A percentile compares a stretch with the other conserved stretches of the same genome.
These are phyloP conservation scores for Cercopithecus mitis DNA, from an alignment of 2,797 vertebrate species.

Conservation along the genomic window DNA sequence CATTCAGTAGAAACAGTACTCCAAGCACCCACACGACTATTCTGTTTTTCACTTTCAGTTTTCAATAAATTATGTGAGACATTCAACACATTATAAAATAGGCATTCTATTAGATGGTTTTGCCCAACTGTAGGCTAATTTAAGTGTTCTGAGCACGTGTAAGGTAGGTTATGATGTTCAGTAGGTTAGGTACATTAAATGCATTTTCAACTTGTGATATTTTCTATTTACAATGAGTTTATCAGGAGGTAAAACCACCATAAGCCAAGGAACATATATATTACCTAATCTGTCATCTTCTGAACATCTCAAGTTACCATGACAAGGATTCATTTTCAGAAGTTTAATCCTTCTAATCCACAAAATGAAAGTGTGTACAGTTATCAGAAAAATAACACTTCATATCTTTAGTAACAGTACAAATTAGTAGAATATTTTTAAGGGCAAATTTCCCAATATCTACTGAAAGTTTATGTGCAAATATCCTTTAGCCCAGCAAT, in stretches of 20 bases:
- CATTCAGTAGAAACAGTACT: not conserved
- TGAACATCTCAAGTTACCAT: not conserved
- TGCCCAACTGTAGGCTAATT: not conserved
- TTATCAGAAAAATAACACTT: slow-evolving; percentile 5
- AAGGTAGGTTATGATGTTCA: not conserved
- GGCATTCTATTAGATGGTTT: not conserved
- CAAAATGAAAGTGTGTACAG: not conserved
- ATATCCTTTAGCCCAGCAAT: not conserved
- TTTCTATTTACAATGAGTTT: not conserved
- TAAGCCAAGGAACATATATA: not conserved
- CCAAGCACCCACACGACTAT: too few species aligned
- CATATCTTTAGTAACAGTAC: not conserved
- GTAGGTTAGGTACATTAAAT: not conserved
- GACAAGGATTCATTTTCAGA: not conserved
- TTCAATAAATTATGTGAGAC: not conserved
- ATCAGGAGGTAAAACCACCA: not conserved
- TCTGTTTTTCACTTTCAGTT: not conserved
- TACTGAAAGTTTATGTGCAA: slow-evolving; percentile 8
- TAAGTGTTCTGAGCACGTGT: not conserved
- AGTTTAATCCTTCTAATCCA: not conserved
- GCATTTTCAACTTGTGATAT: not conserved
- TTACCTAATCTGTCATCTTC: slow-evolving; percentile 3
- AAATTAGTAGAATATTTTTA: not conserved
- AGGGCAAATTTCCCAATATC: not conserved
- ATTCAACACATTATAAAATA: not conserved